These are phyloP conservation scores for Tetheella fluctuosa DNA, from an alignment of 2,888 invertebrate genomes.

Conservation along the genomic window DNA sequence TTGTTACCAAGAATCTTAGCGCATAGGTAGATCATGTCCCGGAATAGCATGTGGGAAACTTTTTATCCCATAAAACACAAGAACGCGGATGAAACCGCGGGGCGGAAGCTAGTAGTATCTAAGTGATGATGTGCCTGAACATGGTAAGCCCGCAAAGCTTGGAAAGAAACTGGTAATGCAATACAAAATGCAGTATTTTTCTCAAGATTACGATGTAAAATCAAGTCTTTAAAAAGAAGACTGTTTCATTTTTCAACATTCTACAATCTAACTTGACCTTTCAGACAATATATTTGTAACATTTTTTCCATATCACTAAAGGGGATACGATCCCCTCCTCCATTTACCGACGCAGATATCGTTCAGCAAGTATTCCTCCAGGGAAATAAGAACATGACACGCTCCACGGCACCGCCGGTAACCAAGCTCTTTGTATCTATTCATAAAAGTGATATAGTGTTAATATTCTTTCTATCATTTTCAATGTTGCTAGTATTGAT, in stretches of 20 bases:
- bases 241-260: neutral
- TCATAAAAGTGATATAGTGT: constrained; percentile 6
- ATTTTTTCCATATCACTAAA: neutral
- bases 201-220: too few species aligned
- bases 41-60: too few species aligned
- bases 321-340: neutral
- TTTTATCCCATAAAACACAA: too few species aligned
- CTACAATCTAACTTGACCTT: neutral
- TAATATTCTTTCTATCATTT: constrained; percentile 8
- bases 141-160: too few species aligned
- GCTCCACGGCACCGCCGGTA: neutral
- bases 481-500: neutral
- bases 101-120: too few species aligned
- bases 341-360: constrained; percentile 9
- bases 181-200: too few species aligned
- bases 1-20: too few species aligned
- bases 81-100: too few species aligned
- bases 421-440: neutral
- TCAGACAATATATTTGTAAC: neutral
- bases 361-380: neutral
- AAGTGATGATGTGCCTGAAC: too few species aligned
- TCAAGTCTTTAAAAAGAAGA: too few species aligned
- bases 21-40: too few species aligned
- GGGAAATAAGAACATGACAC: constrained; percentile 9
- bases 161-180: too few species aligned